These are phyloP conservation scores for Drosophila sucinea DNA, from an alignment of 1,140 invertebrate genomes.

Conservation along the genomic window DNA sequence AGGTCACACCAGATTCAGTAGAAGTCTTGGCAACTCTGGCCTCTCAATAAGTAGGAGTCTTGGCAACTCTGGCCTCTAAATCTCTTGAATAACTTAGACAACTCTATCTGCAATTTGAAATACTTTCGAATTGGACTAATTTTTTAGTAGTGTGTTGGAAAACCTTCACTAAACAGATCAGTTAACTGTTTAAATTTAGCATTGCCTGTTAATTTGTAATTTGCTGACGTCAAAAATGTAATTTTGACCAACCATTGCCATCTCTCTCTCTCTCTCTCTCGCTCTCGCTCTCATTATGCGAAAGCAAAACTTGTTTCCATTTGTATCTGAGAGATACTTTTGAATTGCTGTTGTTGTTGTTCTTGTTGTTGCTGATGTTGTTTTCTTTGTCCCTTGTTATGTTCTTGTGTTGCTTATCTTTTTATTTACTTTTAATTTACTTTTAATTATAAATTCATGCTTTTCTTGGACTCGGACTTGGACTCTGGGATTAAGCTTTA, in stretches of 20 bases:
- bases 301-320: conserved; percentile 9
- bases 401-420: conserved; percentile 43
- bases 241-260: neutral
- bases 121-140: no score
- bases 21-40: no score
- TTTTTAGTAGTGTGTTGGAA: no score
- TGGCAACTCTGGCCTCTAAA: no score
- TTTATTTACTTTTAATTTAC: conserved; percentile 82
- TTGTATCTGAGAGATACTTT: conserved; percentile 34
- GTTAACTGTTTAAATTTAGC: neutral
- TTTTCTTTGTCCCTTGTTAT: conserved; percentile 22
- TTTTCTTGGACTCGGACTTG: conserved; percentile 64
- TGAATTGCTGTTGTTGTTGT: conserved; percentile 22
- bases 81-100: no score
- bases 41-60: no score
- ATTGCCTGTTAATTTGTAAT: neutral
- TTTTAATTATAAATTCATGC: conserved; percentile 81
- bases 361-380: conserved; percentile 16
- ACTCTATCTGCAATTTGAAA: no score
- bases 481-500: conserved; percentile 73
- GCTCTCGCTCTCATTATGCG: conserved; percentile 21
- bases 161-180: neutral
- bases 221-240: conserved; percentile 1
- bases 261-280: neutral
- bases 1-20: no score